Evolutionary conservation across 2,888 invertebrate genomes (phyloP), one percentile per base, ranked within the genome.

Genomic region (Idaea aversata): DNA sequence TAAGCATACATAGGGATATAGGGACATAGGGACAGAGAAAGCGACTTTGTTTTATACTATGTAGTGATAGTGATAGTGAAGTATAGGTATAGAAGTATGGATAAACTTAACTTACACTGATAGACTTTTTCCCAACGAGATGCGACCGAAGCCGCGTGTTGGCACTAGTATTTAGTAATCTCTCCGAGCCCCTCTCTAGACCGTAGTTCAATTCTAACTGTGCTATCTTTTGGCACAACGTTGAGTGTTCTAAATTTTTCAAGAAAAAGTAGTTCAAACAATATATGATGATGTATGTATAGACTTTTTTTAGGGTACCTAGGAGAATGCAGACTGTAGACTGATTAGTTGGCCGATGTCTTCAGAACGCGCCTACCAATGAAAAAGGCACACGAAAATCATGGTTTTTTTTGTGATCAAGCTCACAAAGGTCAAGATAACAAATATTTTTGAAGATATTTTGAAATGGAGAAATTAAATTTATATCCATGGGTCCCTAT

Each of bases 131-230:
- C 16, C 58, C 6, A 15, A 15, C 5, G 0, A 58, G 7, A 58
- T 15, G 58, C 58, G 59, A 25, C 7, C 34, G 34, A 59, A 59
- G 25, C 34, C 59, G 16, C 59, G 59, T 13, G 34, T 3, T 10
- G 7, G 10, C 25, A 25, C 16, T 0, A 25, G 16, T 59, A 6
- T 25, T 4, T 3, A 16, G 16, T 5, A 35, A 34, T 5, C n/a
- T 38, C 58, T 61, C 58, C 57, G 5, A 25, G 5, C 13, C 59
- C 59, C 15, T 59, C 34, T 10, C 25, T 4, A 16, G 63, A 61
- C 25, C 73, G 74, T 79, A 70, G 87, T 86, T 84, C 79, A 81
- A 67, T 34, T 34, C 68, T 77, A 84, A 87, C 87, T 87, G 77
- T 61, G 1, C 36, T 58, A 65, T 65, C 61, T 72, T 68, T 85